phyloP scores from a whole-genome alignment of 2,113 vertebrate genomes.

The Aphyosemion australe region DNA sequence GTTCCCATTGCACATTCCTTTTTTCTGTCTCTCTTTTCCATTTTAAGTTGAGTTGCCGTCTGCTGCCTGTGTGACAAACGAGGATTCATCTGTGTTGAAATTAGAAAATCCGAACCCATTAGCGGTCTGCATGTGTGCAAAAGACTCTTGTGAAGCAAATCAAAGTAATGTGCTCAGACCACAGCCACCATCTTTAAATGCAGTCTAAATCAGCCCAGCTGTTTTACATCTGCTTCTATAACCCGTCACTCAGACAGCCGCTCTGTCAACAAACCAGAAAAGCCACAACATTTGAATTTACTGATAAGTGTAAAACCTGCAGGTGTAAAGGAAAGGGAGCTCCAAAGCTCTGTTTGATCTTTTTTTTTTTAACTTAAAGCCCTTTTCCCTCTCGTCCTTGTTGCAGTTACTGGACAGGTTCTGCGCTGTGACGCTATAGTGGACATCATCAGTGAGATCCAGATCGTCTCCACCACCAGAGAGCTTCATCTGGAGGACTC shows the following conservation, averaged over 20 bases:
- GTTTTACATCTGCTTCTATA: constrained; percentile 1
- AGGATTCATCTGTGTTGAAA: constrained; percentile 14
- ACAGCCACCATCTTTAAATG: constrained; percentile 12
- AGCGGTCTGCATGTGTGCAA: not conserved
- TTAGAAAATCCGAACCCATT: not conserved
- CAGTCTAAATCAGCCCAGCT: not conserved
- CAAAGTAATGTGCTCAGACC: not conserved
- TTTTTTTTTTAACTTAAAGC: not conserved
- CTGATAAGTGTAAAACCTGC: not conserved
- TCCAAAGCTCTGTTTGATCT: not conserved
- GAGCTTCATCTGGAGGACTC: constrained; percentile 97
- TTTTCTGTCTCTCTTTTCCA: not conserved
- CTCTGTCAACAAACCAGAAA: constrained; percentile 1
- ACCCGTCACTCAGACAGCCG: not conserved
- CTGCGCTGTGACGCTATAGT: constrained; percentile 95
- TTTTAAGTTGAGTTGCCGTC: constrained; percentile 23
- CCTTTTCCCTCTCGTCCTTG: not conserved
- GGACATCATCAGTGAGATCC: constrained; percentile 89
- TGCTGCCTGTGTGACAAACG: not conserved
- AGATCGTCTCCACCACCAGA: constrained; percentile 93
- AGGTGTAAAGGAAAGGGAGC: not conserved
- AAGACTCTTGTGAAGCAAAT: not conserved
- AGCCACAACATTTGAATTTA: constrained; percentile 33
- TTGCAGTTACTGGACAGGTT: constrained; percentile 89
- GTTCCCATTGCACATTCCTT: constrained; percentile 20